Conservation (phyloP, 2,797 vertebrate species). For the Etheostoma perlongum region DNA sequence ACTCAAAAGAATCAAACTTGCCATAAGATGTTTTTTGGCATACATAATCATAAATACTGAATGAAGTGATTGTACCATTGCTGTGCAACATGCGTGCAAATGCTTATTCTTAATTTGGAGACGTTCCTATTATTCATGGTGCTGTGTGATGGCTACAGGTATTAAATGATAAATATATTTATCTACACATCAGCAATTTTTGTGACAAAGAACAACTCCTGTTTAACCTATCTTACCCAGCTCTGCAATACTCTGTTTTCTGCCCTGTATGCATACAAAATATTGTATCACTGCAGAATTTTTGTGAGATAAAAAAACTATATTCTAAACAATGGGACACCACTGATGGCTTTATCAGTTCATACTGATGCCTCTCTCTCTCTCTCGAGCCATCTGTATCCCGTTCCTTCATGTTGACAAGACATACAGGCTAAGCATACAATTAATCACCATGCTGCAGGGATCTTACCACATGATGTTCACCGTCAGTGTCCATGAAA, state of each 20-base stretch:
- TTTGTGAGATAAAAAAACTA: background rate
- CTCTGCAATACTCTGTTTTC: background rate
- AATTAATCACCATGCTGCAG: slow-evolving; percentile 9
- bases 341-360: slow-evolving; percentile 3
- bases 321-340: background rate
- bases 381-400: background rate
- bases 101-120: too few species aligned
- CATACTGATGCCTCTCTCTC: background rate
- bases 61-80: too few species aligned
- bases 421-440: background rate
- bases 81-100: too few species aligned
- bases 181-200: too few species aligned
- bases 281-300: background rate
- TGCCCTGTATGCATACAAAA: background rate
- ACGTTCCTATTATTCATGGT: too few species aligned
- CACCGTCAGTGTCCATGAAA: slow-evolving; percentile 37
- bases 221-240: background rate
- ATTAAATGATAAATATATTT: too few species aligned
- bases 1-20: too few species aligned
- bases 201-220: background rate
- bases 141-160: too few species aligned
- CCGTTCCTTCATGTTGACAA: background rate
- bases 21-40: too few species aligned
- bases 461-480: slow-evolving; percentile 36
- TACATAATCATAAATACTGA: too few species aligned